Conservation (phyloP, 2,797 vertebrate genomes). For the Lagocephalus sceleratus region DNA sequence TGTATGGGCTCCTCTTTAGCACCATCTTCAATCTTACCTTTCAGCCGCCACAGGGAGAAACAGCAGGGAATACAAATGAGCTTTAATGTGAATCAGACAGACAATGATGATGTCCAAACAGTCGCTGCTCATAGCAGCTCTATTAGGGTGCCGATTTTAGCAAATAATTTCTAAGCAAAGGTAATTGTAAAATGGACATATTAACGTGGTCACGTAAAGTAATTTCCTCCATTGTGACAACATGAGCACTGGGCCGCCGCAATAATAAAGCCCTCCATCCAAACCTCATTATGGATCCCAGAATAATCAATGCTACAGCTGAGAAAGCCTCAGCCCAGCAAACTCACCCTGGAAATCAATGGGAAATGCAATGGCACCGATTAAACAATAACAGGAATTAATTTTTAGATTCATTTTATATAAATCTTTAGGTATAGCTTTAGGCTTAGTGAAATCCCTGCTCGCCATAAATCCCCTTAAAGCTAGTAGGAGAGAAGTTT, state of each 20-base stretch:
- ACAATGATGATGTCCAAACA: not conserved
- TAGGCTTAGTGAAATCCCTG: no score
- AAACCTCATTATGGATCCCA: not conserved
- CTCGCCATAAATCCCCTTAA: no score
- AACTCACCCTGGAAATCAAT: not conserved
- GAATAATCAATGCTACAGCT: conserved; percentile 1
- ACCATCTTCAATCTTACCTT: conserved; percentile 27
- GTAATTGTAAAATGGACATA: not conserved
- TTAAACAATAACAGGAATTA: not conserved
- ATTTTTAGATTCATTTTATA: not conserved
- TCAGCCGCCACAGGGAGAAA: conserved; percentile 23
- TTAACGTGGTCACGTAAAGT: not conserved
- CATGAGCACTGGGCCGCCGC: conserved; percentile 3
- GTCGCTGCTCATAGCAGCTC: no score
- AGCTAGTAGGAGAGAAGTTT: no score
- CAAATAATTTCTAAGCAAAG: not conserved
- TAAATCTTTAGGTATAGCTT: no score
- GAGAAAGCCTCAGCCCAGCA: not conserved
- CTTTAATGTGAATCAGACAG: conserved; percentile 5
- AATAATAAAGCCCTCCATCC: conserved; percentile 2
- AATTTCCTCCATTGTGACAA: conserved; percentile 1
- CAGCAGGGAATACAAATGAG: conserved; percentile 56
- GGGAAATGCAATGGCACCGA: no score
- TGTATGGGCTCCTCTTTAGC: conserved; percentile 29
- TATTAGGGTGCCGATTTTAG: not conserved